Percentiles rank a stretch among this genome's conserved stretches.
phyloP scores from a whole-genome alignment of 2,888 invertebrate genomes.

The Phania funesta region DNA sequence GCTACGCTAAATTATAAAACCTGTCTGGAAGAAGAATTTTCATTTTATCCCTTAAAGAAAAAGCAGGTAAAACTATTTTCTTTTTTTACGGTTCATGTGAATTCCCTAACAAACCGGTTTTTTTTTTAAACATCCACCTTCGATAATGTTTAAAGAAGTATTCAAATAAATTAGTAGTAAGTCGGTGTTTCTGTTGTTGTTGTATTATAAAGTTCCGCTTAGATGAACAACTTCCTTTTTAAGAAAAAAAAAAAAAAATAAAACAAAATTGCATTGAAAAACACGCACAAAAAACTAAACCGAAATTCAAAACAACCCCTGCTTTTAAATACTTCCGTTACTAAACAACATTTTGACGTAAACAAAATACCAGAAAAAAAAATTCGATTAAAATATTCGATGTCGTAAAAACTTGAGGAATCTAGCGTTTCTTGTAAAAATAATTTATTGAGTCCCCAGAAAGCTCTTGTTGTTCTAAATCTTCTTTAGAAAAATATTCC shows the following conservation, averaged over 20 bases:
- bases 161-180: background rate
- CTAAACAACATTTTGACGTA: background rate
- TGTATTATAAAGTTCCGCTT: constrained; percentile 57
- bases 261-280: too few relatives aligned
- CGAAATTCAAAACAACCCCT: constrained; percentile 50
- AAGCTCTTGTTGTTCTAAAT: background rate
- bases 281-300: background rate
- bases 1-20: background rate
- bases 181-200: background rate
- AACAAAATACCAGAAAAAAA: background rate
- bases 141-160: constrained; percentile 12
- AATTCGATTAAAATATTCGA: background rate
- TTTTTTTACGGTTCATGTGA: too few relatives aligned
- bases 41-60: background rate
- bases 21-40: background rate
- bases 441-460: too few relatives aligned
- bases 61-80: background rate
- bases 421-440: background rate
- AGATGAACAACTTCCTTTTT: constrained; percentile 58
- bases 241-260: too few relatives aligned
- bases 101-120: background rate
- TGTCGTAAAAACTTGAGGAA: background rate
- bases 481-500: background rate
- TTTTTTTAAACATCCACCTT: constrained; percentile 11
- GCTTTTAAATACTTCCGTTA: constrained; percentile 53